phyloP scores from a whole-genome alignment of 1,140 invertebrate species.

The Zaprionus gabonicus region DNA sequence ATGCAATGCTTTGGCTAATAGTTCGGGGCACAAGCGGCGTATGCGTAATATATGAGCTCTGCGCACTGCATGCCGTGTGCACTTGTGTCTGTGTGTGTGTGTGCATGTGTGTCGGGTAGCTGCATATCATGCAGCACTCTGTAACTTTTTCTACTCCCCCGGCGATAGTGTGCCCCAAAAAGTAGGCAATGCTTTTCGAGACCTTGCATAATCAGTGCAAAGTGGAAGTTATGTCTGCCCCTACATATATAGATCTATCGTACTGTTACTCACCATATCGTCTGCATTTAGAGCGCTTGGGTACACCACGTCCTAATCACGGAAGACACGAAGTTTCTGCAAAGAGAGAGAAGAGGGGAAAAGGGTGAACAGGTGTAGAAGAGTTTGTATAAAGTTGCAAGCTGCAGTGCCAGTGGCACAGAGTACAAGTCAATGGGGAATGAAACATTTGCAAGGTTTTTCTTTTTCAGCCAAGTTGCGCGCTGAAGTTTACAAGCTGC shows the following conservation, averaged over 20 bases:
- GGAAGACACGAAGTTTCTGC: slow-evolving; percentile 71
- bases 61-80: slow-evolving; percentile 16
- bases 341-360: slow-evolving; percentile 39
- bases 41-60: slow-evolving; percentile 64
- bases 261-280: slow-evolving; percentile 79
- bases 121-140: slow-evolving; percentile 22
- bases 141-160: slow-evolving; percentile 2
- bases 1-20: slow-evolving; percentile 72
- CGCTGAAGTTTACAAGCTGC: slow-evolving; percentile 21
- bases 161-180: slow-evolving; percentile 16
- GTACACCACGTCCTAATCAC: slow-evolving; percentile 85
- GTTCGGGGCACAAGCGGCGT: slow-evolving; percentile 63
- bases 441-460: slow-evolving; percentile 49
- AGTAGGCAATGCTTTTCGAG: slow-evolving; percentile 33
- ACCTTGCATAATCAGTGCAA: slow-evolving; percentile 10
- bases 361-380: background rate
- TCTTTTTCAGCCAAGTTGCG: slow-evolving; percentile 13
- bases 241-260: background rate
- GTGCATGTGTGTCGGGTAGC: background rate
- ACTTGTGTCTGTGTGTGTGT: background rate
- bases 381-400: slow-evolving; percentile 11
- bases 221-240: background rate
- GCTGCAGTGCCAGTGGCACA: no score
- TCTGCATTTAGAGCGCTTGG: slow-evolving; percentile 84
- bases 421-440: slow-evolving; percentile 8